Base-by-base conservation (phyloP, 2,888 invertebrate species). In the Epinotia ramella region DNA sequence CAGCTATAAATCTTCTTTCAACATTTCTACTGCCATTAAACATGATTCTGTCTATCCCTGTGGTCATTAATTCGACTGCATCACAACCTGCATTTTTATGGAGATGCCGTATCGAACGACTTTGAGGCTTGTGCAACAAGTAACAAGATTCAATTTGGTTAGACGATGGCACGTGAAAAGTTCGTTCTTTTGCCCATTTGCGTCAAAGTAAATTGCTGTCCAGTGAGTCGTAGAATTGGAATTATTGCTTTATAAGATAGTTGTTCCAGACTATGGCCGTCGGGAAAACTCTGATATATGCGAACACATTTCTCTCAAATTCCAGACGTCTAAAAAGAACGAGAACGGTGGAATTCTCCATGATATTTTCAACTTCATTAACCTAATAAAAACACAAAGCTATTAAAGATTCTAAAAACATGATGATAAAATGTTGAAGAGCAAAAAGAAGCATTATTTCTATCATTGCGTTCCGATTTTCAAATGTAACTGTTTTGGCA, bases 181-280 rank as follows among this genome's bases (percentile, higher is more conserved):
- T 60, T 76, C 13, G 28, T 56, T 53, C 60, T 67, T 11, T 44
- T 66, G 28, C 56, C 71, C 66, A 76, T 76, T 72, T 76, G 67
- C 76, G 71, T 67, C 71, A 67, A 76, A 72, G 66, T 76, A 62
- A 62, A 72, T 71, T 63, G 62, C 44, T 63, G 63, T 46, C 67
- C 67, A 20, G 53, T 56, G 28, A 53, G 56, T 62, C 62, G 63
- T 66, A 16, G 46, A 28, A 33, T 63, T 56, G 66, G 62, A 74
- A 44, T 71, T 75, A 75, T 71, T 66, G 53, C 66, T 40, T 60
- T 57, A 40, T 53, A 71, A 71, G 40, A 57, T 18, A 24, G 18
- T 56, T 18, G n/a, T 53, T 62, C 33, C 56, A 13, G 28, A 12
- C 24, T 62, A 69, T 63, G 28, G 46, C 64, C 28, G 62, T 44